These are phyloP conservation scores for Neolamprologus tretocephalus DNA, from an alignment of 2,113 vertebrate genomes.

Conservation along the genomic window DNA sequence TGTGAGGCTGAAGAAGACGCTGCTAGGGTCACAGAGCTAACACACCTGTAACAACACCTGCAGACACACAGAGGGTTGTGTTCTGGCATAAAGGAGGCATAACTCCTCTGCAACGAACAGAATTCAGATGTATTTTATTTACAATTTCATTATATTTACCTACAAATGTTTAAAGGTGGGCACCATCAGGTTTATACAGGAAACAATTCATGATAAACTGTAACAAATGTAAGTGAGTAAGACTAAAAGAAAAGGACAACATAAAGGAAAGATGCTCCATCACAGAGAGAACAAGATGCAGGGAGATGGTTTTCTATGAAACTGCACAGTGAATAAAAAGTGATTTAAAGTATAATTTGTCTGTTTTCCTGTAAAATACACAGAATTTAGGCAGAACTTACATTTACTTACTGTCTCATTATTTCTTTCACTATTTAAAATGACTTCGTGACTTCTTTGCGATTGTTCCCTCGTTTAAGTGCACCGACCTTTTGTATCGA, in stretches of 20 bases:
- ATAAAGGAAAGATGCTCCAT: not conserved
- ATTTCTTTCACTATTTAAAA: not conserved
- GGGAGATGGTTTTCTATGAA: not conserved
- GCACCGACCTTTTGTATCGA: not conserved
- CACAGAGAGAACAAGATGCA: not conserved
- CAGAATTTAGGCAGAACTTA: not conserved
- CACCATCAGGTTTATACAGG: not conserved
- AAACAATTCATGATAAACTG: not conserved
- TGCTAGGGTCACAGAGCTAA: not conserved
- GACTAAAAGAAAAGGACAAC: not conserved
- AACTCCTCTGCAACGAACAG: not conserved
- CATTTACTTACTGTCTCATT: not conserved
- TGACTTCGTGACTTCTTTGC: not conserved
- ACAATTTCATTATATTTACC: not conserved
- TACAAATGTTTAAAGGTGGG: not conserved
- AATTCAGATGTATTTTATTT: not conserved
- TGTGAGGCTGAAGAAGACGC: not conserved
- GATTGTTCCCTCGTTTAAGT: not conserved
- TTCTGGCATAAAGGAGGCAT: not conserved
- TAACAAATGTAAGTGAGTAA: not conserved
- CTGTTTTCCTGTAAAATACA: not conserved
- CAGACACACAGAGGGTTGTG: fast-evolving
- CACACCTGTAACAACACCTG: not conserved
- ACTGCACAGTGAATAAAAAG: not conserved
- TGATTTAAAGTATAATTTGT: not conserved